Percentiles rank a stretch among this genome's conserved stretches.
Evolutionary conservation across 2,797 vertebrate species (phyloP).

Genomic region (Sorex maritimensis): DNA sequence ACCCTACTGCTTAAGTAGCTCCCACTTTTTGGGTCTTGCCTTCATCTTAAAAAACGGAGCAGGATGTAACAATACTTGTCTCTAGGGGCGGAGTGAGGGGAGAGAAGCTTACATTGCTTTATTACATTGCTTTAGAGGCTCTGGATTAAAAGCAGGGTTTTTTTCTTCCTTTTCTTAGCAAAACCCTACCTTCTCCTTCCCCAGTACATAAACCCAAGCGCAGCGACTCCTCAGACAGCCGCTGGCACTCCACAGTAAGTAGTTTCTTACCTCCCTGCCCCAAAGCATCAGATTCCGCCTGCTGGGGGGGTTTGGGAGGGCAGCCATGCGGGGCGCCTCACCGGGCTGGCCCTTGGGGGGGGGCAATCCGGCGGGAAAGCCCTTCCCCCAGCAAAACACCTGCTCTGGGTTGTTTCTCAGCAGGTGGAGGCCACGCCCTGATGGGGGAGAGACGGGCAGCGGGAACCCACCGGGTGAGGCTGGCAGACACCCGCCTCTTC

Average conservation of each 20-base stretch:
- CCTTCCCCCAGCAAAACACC: slow-evolving; percentile 20
- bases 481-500: neutral
- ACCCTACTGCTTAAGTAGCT: neutral
- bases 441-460: neutral
- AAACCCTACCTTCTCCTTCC: neutral
- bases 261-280: slow-evolving; percentile 51
- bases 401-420: slow-evolving; percentile 59
- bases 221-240: neutral
- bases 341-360: neutral
- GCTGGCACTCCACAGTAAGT: neutral
- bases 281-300: slow-evolving; percentile 22
- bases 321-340: neutral
- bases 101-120: neutral
- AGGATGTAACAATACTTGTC: neutral
- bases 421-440: neutral
- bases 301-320: neutral
- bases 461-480: neutral
- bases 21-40: neutral
- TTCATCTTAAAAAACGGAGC: neutral
- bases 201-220: neutral
- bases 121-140: slow-evolving; percentile 8
- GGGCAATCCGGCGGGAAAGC: neutral
- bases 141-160: slow-evolving; percentile 47
- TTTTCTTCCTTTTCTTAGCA: neutral
- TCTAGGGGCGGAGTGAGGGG: neutral